phyloP scores from a whole-genome alignment of 2,113 vertebrate genomes.

The Tiliqua scincoides region DNA sequence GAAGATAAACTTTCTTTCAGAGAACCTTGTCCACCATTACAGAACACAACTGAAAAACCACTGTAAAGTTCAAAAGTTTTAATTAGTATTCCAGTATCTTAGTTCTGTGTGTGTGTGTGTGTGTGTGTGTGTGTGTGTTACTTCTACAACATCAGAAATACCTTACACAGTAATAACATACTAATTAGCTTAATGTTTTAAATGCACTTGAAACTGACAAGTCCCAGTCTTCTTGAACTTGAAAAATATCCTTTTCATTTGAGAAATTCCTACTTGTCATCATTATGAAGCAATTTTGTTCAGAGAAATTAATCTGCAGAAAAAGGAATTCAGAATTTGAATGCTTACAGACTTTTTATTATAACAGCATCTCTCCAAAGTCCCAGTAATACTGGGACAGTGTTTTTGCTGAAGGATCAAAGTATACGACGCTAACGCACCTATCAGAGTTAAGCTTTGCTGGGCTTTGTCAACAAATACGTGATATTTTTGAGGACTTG shows the following conservation, averaged over 20 bases:
- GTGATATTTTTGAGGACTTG: neutral
- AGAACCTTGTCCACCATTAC: neutral
- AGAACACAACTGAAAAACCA: neutral
- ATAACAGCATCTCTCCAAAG: neutral
- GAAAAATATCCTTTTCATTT: neutral
- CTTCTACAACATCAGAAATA: neutral
- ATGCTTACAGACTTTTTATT: neutral
- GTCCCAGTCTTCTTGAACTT: neutral
- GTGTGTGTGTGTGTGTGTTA: neutral
- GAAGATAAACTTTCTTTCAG: neutral
- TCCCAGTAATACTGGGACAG: neutral
- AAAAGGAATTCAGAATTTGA: neutral
- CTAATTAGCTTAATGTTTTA: neutral
- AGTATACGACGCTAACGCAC: neutral
- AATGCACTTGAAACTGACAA: neutral
- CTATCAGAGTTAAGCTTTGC: too few species aligned
- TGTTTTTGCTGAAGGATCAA: slow-evolving; percentile 4
- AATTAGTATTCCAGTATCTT: neutral
- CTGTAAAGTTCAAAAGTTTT: too few species aligned
- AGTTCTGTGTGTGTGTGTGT: neutral
- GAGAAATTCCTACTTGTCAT: neutral
- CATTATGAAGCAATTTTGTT: neutral
- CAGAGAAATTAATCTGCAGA: neutral
- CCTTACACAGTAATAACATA: neutral
- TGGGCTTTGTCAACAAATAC: neutral